These are phyloP conservation scores for Grantiella picta DNA, from an alignment of 2,113 vertebrate genomes.

Conservation along the genomic window DNA sequence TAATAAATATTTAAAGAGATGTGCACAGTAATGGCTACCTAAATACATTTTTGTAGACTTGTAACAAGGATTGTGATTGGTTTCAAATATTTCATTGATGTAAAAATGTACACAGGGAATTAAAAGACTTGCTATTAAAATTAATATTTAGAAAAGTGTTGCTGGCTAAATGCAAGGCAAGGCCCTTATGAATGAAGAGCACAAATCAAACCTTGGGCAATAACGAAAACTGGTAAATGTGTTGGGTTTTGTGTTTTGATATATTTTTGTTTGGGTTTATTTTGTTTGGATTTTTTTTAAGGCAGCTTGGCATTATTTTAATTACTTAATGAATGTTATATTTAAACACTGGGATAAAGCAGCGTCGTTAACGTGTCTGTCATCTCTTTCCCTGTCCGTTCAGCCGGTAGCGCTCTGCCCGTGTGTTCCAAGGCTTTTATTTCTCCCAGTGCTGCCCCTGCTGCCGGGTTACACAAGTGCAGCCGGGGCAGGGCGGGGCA, in stretches of 20 bases:
- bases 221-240: neutral
- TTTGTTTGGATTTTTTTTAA: neutral
- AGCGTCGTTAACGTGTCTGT: neutral
- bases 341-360: neutral
- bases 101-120: neutral
- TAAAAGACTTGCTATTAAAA: neutral
- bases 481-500: accelerated
- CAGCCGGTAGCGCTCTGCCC: neutral
- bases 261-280: neutral
- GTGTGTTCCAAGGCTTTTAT: accelerated
- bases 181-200: neutral
- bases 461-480: neutral
- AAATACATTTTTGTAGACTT: neutral
- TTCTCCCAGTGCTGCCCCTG: accelerated
- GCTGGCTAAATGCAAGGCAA: neutral
- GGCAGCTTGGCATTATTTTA: neutral
- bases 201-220: neutral
- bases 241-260: neutral
- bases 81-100: neutral
- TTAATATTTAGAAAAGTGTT: neutral
- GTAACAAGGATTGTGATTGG: neutral
- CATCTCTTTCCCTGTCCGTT: accelerated
- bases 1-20: slow-evolving; percentile 34
- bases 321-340: neutral
- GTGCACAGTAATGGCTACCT: neutral